Base-by-base conservation (phyloP, 2,888 invertebrate genomes). In the Steinernema hermaphroditum region DNA sequence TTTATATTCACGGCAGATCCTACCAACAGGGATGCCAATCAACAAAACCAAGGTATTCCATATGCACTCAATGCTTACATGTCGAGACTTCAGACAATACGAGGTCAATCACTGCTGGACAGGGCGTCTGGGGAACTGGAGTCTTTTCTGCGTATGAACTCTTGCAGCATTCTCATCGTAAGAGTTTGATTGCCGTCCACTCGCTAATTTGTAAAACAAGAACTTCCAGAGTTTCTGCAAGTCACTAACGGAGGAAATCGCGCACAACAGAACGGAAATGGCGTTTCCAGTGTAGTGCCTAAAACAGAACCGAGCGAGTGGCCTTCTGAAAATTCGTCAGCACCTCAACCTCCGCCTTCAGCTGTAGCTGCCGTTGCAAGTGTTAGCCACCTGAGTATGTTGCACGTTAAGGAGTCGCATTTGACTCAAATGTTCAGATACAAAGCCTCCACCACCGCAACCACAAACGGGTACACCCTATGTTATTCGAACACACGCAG, bases 111-210 rank as follows among this genome's bases (percentile, higher is more conserved):
- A 62, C 29, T n/a, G 62, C 22, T 27, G 77, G 95, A 91, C 95
- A 96, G 91, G 96, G 96, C 89, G 96, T 97, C 90, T 92, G 95
- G 91, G 96, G 97, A 88, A 97, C 96, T 87, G 97, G 97, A 88
- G 97, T 97, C 89, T 98, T 97, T 92, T 95, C 96, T 87, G 96
- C 97, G 87, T 94, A 94, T 91, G 97, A 98, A 91, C 92, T 98
- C 89, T 94, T 96, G 93, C 93, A 94, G 90, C 92, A 97, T 89
- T 96, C 96, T 87, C 94, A 94, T 93, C 92, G 94, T 94, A 91
- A 88, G 88, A 69, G 37, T 50, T 34, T 54, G 41, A 9, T 9
- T 46, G 46, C 46, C 19, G 6, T 16, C 46, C 37, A 37, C 46
- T 62, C 19, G n/a, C 9, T 4, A 29, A 27, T 62, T 62, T 29